Evolutionary conservation across 2,113 vertebrate species (phyloP), one percentile per base, ranked within the genome.

Genomic region (Mormyrus lacerda): DNA sequence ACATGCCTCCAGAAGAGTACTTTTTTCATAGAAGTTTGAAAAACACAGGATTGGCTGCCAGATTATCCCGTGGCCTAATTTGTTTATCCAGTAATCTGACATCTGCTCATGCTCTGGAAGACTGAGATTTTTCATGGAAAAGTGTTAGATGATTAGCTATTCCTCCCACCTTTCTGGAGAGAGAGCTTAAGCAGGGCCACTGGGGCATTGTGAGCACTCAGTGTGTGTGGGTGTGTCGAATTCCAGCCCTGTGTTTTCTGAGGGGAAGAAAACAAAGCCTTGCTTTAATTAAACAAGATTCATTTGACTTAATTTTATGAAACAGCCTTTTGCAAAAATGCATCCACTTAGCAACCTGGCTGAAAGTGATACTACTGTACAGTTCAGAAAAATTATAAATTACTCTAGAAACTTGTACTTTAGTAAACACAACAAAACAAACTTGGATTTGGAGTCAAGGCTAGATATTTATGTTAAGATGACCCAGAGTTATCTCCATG

Each of bases 171-270:
- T 82, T 84, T 82, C 27, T 58, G 69, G 85, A 83, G 76, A 90
- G 90, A 73, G 82, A 85, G 89, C 87, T 48, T 89, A 88, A 91
- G 87, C 90, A 42, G 47, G 42, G 53, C 58, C 35, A 76, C 55
- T 83, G 65, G n/a, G 55, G 48, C 53, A 85, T 91, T 90, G n/a
- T 89, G 88, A 85, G 86, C 85, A 79, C 83, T 35, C 87, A 87
- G 51, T 51, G 65, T 85, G 44, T 76, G 90, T 85, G 91, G 93
- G 93, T 91, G 92, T 90, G 90, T 91, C 86, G 31, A 92, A 93
- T 94, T 92, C 93, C 91, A 88, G 50, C n/a, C 53, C 82, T 88
- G 87, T 39, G 88, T 89, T 85, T 91, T 91, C 90, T 84, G 44
- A 88, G 50, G 87, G 69, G 45, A 90, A 89, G 89, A 90, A 88